Conservation (phyloP, 2,113 vertebrate species). For the Pipra filicauda region DNA sequence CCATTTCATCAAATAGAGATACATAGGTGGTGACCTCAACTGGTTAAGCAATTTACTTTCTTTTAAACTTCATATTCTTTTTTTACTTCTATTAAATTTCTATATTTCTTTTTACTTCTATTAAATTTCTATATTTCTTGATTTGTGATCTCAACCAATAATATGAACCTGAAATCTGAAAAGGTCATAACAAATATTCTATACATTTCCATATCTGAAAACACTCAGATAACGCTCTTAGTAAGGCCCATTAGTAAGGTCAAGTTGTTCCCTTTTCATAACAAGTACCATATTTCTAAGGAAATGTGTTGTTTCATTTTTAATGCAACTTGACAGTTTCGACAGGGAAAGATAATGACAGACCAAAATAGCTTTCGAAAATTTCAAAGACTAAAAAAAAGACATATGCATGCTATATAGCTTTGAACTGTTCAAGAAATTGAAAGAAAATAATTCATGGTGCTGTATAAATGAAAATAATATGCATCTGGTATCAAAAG, state of each 20-base stretch:
- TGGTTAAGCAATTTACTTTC: neutral
- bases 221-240: neutral
- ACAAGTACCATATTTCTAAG: neutral
- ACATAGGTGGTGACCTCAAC: neutral
- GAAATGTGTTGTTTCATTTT: conserved; percentile 30
- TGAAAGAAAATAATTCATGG: neutral
- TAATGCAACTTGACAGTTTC: conserved; percentile 31
- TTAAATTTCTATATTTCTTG: neutral
- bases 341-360: conserved; percentile 43
- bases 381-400: conserved; percentile 31
- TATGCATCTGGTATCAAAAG: neutral
- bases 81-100: neutral
- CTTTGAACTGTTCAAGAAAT: conserved; percentile 12
- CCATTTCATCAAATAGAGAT: neutral
- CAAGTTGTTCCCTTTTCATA: neutral
- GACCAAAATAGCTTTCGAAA: conserved; percentile 42
- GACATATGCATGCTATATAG: neutral
- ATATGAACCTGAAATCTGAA: neutral
- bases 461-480: neutral
- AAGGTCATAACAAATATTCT: neutral
- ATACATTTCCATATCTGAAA: neutral
- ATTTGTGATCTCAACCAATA: neutral
- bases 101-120: neutral
- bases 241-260: neutral
- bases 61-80: neutral